These are phyloP conservation scores for Colossoma macropomum DNA, from an alignment of 2,113 vertebrate species.

Conservation along the genomic window DNA sequence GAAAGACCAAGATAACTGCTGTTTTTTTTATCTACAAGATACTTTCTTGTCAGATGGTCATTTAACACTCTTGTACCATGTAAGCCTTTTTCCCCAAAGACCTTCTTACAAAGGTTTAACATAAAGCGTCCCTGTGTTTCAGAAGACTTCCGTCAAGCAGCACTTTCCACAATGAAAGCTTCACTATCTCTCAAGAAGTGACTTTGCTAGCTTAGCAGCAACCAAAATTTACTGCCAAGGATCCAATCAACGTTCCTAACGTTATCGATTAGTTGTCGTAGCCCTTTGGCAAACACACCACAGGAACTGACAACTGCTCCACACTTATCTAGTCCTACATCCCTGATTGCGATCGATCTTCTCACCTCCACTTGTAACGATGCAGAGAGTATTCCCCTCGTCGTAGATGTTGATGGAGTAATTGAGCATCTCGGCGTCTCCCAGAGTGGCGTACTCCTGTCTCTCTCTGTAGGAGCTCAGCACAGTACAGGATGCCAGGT, in stretches of 20 bases:
- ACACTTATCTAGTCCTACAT: neutral
- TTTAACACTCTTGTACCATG: no score
- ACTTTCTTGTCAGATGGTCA: no score
- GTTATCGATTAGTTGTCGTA: neutral
- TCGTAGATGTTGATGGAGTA: constrained; percentile 97
- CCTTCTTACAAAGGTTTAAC: no score
- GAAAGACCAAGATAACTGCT: no score
- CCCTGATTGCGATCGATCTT: neutral
- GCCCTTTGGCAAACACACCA: neutral
- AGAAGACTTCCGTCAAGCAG: no score
- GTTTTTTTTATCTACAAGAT: no score
- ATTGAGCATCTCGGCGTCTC: constrained; percentile 95
- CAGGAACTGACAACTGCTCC: neutral
- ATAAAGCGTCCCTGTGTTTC: no score
- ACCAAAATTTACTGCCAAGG: no score
- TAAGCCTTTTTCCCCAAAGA: no score
- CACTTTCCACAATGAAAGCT: neutral
- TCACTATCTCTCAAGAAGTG: no score
- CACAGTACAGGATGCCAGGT: constrained; percentile 84
- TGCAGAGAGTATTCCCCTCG: constrained; percentile 93
- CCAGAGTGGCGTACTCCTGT: constrained; percentile 92
- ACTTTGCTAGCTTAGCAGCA: no score
- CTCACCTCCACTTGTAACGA: constrained; percentile 97
- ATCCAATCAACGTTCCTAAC: no score
- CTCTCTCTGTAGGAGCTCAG: constrained; percentile 89